Conservation (phyloP, 2,797 vertebrate species). For the Eptatretus atami region DNA sequence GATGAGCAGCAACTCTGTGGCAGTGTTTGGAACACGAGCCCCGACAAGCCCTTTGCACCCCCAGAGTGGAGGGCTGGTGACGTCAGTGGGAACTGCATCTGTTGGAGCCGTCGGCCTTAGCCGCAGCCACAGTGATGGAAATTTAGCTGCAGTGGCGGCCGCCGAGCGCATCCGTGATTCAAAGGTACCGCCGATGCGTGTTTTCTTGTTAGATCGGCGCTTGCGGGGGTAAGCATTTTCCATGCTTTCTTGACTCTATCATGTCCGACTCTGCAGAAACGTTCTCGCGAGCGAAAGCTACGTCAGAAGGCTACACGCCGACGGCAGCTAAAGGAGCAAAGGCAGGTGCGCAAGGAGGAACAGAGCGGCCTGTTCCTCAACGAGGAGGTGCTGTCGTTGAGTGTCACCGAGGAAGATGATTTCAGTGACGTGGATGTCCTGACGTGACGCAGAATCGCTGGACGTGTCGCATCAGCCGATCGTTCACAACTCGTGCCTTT, state of each 20-base stretch:
- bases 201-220: not conserved
- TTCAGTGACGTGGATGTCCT: slow-evolving; percentile 13
- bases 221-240: no score
- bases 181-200: slow-evolving; percentile 24
- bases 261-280: slow-evolving; percentile 25
- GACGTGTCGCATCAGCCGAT: not conserved
- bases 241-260: not conserved
- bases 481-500: not conserved
- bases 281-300: slow-evolving; percentile 77
- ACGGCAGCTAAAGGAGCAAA: slow-evolving; percentile 78
- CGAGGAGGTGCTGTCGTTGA: slow-evolving; percentile 74
- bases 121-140: slow-evolving; percentile 82
- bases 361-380: slow-evolving; percentile 88
- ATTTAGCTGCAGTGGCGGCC: slow-evolving; percentile 42
- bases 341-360: slow-evolving; percentile 73
- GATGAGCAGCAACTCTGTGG: not conserved
- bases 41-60: no score
- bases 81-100: slow-evolving; percentile 14
- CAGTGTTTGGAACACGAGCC: no score
- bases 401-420: slow-evolving; percentile 63
- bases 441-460: not conserved
- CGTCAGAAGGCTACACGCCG: slow-evolving; percentile 87
- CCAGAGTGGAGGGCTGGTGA: not conserved
- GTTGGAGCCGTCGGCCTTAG: slow-evolving; percentile 68
- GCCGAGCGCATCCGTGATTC: slow-evolving; percentile 89